Conservation (phyloP, 1,140 invertebrate species). For the Pollicipes pollicipes region DNA sequence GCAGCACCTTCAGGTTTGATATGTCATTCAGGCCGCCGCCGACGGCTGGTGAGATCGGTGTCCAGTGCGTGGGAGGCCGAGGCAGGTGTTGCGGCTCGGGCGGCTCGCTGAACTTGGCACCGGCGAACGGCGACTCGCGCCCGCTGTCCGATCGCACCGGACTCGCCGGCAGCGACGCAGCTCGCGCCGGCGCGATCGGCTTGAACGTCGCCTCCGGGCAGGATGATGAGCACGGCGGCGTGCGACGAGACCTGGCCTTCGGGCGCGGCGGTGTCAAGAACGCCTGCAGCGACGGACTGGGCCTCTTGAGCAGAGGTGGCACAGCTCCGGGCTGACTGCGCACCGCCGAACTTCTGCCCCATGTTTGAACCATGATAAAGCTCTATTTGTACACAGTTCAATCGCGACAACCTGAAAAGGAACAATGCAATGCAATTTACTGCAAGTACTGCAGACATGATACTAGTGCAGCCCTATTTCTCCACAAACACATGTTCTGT, state of each 20-base stretch:
- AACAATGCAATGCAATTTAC: too few relatives aligned
- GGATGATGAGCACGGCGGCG: too few relatives aligned
- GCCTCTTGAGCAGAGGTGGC: background rate
- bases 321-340: background rate
- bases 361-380: background rate
- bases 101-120: constrained; percentile 3
- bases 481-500: too few relatives aligned
- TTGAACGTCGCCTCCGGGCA: background rate
- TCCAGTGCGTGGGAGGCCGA: background rate
- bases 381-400: background rate
- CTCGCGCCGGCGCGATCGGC: background rate
- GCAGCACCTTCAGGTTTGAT: background rate
- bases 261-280: background rate
- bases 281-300: background rate
- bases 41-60: background rate
- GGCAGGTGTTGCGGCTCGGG: background rate
- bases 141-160: background rate
- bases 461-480: too few relatives aligned
- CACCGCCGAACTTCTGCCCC: background rate
- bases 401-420: background rate
- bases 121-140: background rate
- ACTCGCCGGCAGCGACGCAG: background rate
- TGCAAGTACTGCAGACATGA: too few relatives aligned
- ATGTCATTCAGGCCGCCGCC: background rate
- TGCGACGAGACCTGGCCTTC: background rate